A percentile compares a stretch with the other conserved stretches of the same genome.
Evolutionary conservation across 2,888 invertebrate species (phyloP).

Genomic region (Alentia gelatinosa): DNA sequence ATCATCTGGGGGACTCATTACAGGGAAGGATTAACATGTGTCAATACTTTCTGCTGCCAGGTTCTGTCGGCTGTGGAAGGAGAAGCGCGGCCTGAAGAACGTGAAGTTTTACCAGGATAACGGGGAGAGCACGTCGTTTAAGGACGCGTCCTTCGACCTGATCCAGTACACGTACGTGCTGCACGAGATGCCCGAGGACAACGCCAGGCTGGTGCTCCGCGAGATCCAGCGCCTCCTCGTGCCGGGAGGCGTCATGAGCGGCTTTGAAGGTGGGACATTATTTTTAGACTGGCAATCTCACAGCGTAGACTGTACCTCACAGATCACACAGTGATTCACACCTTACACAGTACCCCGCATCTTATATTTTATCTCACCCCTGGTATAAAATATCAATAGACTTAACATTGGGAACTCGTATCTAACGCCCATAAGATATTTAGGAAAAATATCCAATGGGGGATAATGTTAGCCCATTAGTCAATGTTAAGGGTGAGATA

Average conservation of each 20-base stretch:
- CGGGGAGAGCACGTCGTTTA: constrained; percentile 30
- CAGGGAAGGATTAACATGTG: too few species aligned
- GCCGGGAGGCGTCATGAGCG: constrained; percentile 38
- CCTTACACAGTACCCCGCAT: too few species aligned
- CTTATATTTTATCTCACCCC: too few species aligned
- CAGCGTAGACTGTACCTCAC: too few species aligned
- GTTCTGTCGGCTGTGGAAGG: constrained; percentile 31
- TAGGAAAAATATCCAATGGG: too few species aligned
- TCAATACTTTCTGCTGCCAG: background rate
- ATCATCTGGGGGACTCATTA: too few species aligned
- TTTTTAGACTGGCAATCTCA: too few species aligned
- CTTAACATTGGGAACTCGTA: too few species aligned
- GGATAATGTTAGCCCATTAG: too few species aligned
- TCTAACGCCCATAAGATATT: too few species aligned
- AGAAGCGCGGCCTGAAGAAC: constrained; percentile 1
- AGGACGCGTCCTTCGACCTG: constrained; percentile 33
- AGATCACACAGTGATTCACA: background rate
- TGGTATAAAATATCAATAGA: too few species aligned
- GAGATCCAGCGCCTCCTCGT: constrained; percentile 33
- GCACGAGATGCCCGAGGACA: constrained; percentile 53
- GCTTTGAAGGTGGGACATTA: constrained; percentile 48
- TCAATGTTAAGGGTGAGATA: too few species aligned
- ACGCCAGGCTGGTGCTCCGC: constrained; percentile 1
- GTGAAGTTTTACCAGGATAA: constrained; percentile 54
- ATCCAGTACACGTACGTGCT: constrained; percentile 54